phyloP scores from a whole-genome alignment of 1,140 invertebrate species.

The Glossosoma conforme region DNA sequence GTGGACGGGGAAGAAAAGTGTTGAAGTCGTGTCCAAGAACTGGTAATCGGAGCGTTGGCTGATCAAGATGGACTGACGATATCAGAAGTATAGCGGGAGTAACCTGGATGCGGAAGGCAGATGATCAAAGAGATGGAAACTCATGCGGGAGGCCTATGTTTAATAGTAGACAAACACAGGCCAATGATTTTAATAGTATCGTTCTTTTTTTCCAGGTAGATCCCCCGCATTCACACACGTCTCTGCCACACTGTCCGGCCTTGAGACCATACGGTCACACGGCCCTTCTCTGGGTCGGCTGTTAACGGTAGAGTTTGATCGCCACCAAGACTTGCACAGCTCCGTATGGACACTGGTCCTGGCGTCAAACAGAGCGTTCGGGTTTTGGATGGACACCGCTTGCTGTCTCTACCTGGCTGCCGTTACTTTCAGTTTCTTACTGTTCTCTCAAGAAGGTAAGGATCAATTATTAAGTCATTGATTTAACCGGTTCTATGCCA shows the following conservation, averaged over 20 bases:
- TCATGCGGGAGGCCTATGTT: too few species aligned
- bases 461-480: not conserved
- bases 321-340: conserved; percentile 66
- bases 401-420: conserved; percentile 61
- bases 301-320: conserved; percentile 59
- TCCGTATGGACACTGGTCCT: conserved; percentile 65
- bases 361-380: conserved; percentile 59
- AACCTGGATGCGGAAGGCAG: too few species aligned
- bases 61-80: too few species aligned
- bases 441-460: conserved; percentile 40
- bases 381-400: conserved; percentile 58
- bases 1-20: too few species aligned
- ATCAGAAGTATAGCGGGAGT: too few species aligned
- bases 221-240: conserved; percentile 84
- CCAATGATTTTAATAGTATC: too few species aligned
- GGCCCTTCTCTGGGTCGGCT: conserved; percentile 49
- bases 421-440: conserved; percentile 54
- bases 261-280: conserved; percentile 77
- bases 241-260: conserved; percentile 69
- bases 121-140: too few species aligned
- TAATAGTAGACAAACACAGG: too few species aligned
- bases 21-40: too few species aligned
- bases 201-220: conserved; percentile 48
- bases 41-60: too few species aligned
- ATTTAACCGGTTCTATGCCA: too few species aligned